These are phyloP conservation scores for Pachyuromys duprasi DNA, from an alignment of 2,797 vertebrate genomes.

Conservation along the genomic window DNA sequence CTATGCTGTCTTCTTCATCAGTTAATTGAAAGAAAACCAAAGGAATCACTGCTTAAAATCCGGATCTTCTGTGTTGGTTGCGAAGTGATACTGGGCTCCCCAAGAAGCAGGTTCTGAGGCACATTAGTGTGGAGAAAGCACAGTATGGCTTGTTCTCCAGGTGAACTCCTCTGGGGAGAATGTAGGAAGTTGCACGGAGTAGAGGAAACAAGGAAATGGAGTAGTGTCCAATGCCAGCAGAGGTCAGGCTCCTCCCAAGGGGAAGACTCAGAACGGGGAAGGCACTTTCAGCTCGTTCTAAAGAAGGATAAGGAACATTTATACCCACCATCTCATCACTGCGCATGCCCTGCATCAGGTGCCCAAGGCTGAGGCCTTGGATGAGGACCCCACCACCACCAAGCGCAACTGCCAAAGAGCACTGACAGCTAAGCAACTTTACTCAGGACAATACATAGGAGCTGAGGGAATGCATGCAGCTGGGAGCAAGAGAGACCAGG, in stretches of 20 bases:
- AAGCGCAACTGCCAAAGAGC: background rate
- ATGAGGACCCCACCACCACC: background rate
- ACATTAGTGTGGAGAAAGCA: background rate
- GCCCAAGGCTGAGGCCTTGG: background rate
- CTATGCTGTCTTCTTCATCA: background rate
- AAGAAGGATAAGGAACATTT: background rate
- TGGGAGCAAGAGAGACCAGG: background rate
- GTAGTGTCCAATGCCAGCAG: background rate
- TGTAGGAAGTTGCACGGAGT: background rate
- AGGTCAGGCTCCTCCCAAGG: background rate
- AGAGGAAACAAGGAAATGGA: background rate
- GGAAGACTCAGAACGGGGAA: background rate
- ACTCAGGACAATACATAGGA: background rate
- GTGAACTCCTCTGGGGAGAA: background rate
- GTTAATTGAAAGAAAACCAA: constrained; percentile 31
- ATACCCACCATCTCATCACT: background rate
- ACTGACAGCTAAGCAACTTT: background rate
- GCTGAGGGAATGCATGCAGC: background rate
- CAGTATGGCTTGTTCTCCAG: background rate
- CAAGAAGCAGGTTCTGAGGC: background rate
- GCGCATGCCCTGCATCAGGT: background rate
- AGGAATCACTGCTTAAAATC: background rate
- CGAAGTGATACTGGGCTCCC: background rate
- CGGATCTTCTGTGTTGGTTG: background rate
- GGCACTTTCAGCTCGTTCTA: background rate